Evolutionary conservation across 2,888 invertebrate species (phyloP), one percentile per base, ranked within the genome.

Genomic region (Agrotis clavis): DNA sequence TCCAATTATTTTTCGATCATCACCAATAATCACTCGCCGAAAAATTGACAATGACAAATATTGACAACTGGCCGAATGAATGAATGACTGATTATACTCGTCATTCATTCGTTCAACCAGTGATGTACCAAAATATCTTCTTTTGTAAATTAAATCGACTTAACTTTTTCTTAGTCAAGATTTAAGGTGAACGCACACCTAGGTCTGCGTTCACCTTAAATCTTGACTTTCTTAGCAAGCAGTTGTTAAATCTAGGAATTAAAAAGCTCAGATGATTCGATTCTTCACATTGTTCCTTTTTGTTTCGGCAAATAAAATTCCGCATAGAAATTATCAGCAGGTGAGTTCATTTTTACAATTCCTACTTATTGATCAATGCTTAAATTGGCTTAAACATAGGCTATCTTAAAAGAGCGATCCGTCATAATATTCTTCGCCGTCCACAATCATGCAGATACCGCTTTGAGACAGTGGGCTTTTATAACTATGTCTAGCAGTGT

Each of bases 31-130:
- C 25, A 30, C 50, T 66, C 47, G 67, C 81, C 77, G 83, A 63
- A 83, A 57, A 19, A 65, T 41, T 79, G 77, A 81, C 67, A 60
- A 47, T 79, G 77, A 81, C 67, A 60, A 47, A 2, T 16, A 14
- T 25, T 66, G 64, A 67, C 53, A 63, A 71, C 59, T 56, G 47
- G 21, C 16, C 14, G 62, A 65, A 41, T 57, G 60, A 47, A 21
- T 51, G 48, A 66, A 47, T 64, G n/a, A 51, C 11, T 13, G 18
- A 51, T 57, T 11, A 9, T 14, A 56, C 45, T 4, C 11, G 19
- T 11, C 16, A 9, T 35, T 18, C 41, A 45, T 76, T 70, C 63
- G 1, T 54, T 71, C 54, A 56, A 18, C 41, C 9, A 78, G 60
- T 61, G 79, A 41, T 65, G 64, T 54, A 18, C 21, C n/a, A 4